Evolutionary conservation across 1,140 invertebrate genomes (phyloP), one percentile per base, ranked within the genome.

Genomic region (Drosophila lacertosa): DNA sequence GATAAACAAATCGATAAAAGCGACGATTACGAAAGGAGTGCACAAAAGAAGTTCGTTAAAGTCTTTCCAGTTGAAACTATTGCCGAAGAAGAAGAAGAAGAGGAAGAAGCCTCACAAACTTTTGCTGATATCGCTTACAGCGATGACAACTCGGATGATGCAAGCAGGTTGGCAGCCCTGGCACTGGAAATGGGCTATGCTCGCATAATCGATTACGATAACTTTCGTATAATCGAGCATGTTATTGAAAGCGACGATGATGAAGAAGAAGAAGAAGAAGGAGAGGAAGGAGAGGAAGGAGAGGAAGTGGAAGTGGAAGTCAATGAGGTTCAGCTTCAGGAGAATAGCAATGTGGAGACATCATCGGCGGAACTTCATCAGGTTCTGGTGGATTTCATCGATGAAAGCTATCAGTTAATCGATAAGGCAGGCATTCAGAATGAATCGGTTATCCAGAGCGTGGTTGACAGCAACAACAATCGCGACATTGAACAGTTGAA

Each of bases 191-290:
- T 88, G 74, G 78, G 82, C 42, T 88, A 88, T 70, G 82, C 82
- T 2, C 83, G 89, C 0, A 90, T 90, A 22, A 89, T 90, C 18
- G 89, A 90, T 40, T 90, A 89, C 58, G 89, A 90, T 48, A 90
- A 90, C 60, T 62, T 89, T 51, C 75, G 89, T 10, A 90, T 90
- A 4, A 90, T 90, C 48, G 89, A 90, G 37, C 89, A 90, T 40
- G 89, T 90, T 47, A 90, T 90, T 64, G 89, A 90, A 40, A 89
- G 81, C 64, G 78, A 89, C 13, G 83, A 88, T 1, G 77, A 83
- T 0, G 65, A 68, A 0, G 26, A 68, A 0, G 59, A 63, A 0
- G 51, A 53, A 0, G 26, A n/a, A n/a, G n/a, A n/a, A n/a, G 55
- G 44, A 10, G 65, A 39, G 0, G 50, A 13, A 1, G 55, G 33